phyloP scores from a whole-genome alignment of 2,888 invertebrate species.

The Acheta domesticus region DNA sequence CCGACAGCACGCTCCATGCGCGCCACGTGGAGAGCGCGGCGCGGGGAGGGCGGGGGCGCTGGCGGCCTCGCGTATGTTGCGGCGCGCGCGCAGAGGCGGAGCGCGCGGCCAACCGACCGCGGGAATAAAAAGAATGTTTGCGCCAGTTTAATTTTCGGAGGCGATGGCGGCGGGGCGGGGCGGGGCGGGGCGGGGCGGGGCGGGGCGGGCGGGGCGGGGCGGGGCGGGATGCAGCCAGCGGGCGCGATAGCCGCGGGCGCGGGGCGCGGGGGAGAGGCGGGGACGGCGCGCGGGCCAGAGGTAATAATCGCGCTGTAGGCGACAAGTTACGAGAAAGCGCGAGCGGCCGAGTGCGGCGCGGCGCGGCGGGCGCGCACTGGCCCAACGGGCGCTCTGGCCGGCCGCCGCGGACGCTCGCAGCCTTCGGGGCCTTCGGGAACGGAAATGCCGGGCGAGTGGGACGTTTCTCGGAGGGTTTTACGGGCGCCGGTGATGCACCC shows the following conservation, averaged over 20 bases:
- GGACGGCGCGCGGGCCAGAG: not conserved
- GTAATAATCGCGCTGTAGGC: not conserved
- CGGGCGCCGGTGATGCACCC: no score
- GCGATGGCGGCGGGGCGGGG: not conserved
- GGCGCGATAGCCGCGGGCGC: not conserved
- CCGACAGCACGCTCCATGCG: no score
- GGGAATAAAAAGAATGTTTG: not conserved
- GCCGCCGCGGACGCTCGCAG: no score
- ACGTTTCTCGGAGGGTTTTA: no score
- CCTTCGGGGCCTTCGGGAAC: no score
- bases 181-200: not conserved
- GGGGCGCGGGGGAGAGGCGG: not conserved
- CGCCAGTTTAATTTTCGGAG: slow-evolving; percentile 7
- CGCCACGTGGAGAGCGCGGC: no score
- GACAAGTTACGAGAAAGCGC: not conserved
- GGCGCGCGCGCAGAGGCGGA: not conserved
- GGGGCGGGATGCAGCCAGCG: not conserved
- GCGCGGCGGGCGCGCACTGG: not conserved
- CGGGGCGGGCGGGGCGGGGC: not conserved
- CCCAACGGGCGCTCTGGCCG: not conserved
- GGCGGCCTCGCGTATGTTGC: not conserved
- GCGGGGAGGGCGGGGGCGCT: not conserved
- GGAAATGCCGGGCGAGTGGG: no score
- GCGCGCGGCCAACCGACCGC: no score
- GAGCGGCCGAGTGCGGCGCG: not conserved